phyloP scores from a whole-genome alignment of 2,888 invertebrate species.

The Drosophila kanekoi region DNA sequence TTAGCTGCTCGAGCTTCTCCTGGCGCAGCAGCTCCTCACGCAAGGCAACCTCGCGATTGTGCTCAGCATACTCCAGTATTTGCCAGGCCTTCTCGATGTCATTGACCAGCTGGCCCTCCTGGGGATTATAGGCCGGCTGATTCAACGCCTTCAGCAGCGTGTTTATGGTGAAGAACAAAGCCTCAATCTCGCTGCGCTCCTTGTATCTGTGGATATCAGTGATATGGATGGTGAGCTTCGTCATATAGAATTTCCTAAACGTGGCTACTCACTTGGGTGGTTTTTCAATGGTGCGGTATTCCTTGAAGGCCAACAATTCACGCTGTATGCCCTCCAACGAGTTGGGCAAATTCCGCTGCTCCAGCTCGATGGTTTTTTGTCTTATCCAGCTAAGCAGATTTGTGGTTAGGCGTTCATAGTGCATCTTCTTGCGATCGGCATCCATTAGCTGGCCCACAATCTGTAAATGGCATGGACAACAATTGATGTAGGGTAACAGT shows the following conservation, averaged over 20 bases:
- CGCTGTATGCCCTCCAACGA: slow-evolving; percentile 97
- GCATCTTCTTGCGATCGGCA: slow-evolving; percentile 95
- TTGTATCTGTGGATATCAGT: slow-evolving; percentile 89
- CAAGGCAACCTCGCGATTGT: slow-evolving; percentile 95
- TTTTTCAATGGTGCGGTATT: slow-evolving; percentile 98
- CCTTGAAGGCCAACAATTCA: slow-evolving; percentile 95
- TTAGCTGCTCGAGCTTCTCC: slow-evolving; percentile 96
- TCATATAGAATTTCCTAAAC: neutral
- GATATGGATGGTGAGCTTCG: neutral
- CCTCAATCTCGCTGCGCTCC: slow-evolving; percentile 98
- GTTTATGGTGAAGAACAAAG: slow-evolving; percentile 97
- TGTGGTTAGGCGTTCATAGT: slow-evolving; percentile 94
- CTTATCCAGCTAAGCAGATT: slow-evolving; percentile 97
- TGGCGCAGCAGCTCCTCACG: slow-evolving; percentile 96
- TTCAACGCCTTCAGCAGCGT: slow-evolving; percentile 97
- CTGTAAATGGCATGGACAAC: slow-evolving; percentile 85
- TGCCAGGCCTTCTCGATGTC: slow-evolving; percentile 99
- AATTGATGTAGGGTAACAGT: slow-evolving; percentile 30
- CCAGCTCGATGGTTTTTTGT: slow-evolving; percentile 92
- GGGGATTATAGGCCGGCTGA: slow-evolving; percentile 93
- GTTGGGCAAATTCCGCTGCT: slow-evolving; percentile 96
- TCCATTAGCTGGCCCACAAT: slow-evolving; percentile 98
- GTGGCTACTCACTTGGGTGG: slow-evolving; percentile 93
- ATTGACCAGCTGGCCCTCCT: slow-evolving; percentile 96
- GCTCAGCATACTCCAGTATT: slow-evolving; percentile 95